Conservation (phyloP, 2,113 vertebrate species). For the Eurypyga helias region DNA sequence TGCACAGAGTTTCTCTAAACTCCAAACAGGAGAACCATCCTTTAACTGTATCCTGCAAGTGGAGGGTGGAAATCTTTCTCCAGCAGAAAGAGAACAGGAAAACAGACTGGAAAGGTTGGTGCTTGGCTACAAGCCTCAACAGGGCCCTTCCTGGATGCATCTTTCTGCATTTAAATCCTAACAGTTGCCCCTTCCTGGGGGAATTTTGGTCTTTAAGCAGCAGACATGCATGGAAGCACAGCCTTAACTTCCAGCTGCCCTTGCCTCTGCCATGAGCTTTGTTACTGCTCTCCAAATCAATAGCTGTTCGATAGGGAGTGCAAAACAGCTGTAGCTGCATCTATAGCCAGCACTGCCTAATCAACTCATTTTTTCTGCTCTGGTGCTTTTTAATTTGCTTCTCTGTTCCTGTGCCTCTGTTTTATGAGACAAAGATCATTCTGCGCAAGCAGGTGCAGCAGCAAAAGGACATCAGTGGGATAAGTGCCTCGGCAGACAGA, state of each 20-base stretch:
- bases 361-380: constrained; percentile 47
- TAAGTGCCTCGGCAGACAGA: not conserved
- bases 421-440: not conserved
- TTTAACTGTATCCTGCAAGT: not conserved
- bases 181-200: not conserved
- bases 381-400: constrained; percentile 63
- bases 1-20: not conserved
- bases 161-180: not conserved
- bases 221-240: not conserved
- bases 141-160: not conserved
- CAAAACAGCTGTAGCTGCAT: constrained; percentile 12
- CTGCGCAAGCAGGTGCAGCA: not conserved
- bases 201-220: not conserved
- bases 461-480: not conserved
- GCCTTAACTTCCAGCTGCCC: not conserved
- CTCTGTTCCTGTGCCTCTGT: constrained; percentile 2
- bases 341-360: not conserved
- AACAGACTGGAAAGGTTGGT: not conserved
- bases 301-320: not conserved
- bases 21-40: not conserved
- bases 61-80: not conserved
- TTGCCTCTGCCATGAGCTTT: not conserved
- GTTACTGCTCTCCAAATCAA: constrained; percentile 11
- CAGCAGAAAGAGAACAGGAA: not conserved
- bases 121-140: not conserved